These are phyloP conservation scores for Typhlomys cinereus DNA, from an alignment of 2,113 vertebrate genomes.

Conservation along the genomic window DNA sequence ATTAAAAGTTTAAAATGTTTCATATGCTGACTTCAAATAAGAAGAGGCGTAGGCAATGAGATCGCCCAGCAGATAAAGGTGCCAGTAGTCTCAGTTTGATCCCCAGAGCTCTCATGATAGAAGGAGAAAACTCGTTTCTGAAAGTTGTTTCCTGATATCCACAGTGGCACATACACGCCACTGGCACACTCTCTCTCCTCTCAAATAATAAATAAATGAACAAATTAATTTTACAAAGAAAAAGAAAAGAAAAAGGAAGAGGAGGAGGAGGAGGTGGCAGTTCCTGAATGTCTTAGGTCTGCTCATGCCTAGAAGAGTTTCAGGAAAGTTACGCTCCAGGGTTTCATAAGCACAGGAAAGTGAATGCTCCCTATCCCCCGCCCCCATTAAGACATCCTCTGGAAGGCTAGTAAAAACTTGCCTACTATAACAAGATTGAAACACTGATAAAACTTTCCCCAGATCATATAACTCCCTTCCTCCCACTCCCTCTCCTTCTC, in stretches of 20 bases:
- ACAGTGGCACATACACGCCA: too few species aligned
- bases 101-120: too few species aligned
- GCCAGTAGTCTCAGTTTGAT: too few species aligned
- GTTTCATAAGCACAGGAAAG: neutral
- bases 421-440: neutral
- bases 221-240: neutral
- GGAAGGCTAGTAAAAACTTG: neutral
- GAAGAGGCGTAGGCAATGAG: too few species aligned
- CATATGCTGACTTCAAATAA: neutral
- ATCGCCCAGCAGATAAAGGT: too few species aligned
- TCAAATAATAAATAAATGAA: too few species aligned
- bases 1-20: neutral
- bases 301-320: neutral
- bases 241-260: neutral
- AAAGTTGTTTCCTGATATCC: too few species aligned
- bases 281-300: neutral
- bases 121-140: too few species aligned
- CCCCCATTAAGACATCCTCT: neutral
- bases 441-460: neutral
- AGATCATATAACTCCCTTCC: conserved; percentile 21
- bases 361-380: neutral
- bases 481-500: conserved; percentile 16
- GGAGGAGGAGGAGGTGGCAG: too few species aligned
- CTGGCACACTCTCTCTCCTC: too few species aligned
- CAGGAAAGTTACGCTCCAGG: neutral